phyloP scores from a whole-genome alignment of 2,113 vertebrate species.

The Corvus hawaiiensis region DNA sequence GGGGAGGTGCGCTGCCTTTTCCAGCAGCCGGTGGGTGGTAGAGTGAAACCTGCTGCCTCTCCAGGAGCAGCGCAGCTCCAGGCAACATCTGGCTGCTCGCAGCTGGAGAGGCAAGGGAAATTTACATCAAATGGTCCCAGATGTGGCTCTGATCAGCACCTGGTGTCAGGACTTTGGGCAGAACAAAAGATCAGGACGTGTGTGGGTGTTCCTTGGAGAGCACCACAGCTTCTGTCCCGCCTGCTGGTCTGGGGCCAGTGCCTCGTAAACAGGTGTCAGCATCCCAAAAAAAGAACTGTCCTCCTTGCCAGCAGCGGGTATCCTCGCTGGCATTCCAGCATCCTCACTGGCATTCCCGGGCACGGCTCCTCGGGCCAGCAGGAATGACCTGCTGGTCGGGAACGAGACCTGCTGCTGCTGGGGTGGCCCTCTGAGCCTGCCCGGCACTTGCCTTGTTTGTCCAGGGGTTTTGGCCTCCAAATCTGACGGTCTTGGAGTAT shows the following conservation, averaged over 20 bases:
- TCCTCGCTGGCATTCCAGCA: not conserved
- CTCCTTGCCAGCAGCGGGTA: constrained; percentile 29
- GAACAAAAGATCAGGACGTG: not conserved
- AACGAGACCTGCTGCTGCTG: not conserved
- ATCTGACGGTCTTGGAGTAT: not conserved
- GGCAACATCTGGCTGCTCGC: not conserved
- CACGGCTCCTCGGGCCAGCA: not conserved
- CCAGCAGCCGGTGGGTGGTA: not conserved
- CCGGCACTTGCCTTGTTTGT: not conserved
- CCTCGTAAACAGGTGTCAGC: constrained; percentile 45
- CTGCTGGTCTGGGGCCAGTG: not conserved
- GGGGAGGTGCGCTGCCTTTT: not conserved
- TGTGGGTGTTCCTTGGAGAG: not conserved
- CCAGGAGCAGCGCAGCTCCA: not conserved
- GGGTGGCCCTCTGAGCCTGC: not conserved
- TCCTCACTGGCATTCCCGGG: not conserved
- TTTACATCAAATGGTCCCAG: rapidly evolving
- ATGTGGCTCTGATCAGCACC: not conserved
- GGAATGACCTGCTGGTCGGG: not conserved
- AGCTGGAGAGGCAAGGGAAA: not conserved
- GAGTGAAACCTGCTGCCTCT: not conserved
- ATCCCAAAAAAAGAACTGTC: constrained; percentile 38
- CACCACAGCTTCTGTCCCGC: rapidly evolving
- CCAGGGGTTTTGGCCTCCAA: not conserved
- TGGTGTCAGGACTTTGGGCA: not conserved